Conservation (phyloP, 2,888 invertebrate genomes). For the Cloeon dipterum region DNA sequence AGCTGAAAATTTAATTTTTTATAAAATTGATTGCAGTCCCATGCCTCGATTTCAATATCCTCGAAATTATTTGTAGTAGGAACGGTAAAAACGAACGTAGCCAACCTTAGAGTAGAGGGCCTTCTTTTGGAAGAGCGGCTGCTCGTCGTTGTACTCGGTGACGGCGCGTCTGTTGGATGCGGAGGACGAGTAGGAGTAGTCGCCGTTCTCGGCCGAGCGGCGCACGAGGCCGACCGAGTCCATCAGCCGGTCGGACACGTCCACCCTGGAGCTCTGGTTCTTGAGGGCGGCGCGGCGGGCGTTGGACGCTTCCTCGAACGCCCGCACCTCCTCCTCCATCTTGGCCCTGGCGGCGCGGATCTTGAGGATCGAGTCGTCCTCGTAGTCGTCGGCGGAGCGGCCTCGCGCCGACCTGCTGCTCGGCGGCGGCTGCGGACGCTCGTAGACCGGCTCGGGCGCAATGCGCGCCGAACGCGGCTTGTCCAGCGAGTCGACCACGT, state of each 20-base stretch:
- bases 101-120: too few relatives aligned
- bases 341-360: conserved; percentile 21
- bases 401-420: neutral
- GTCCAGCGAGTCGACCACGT: conserved; percentile 50
- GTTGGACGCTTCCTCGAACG: conserved; percentile 4
- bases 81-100: too few relatives aligned
- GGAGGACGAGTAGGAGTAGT: conserved; percentile 4
- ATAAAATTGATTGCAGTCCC: too few relatives aligned
- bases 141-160: conserved; percentile 18
- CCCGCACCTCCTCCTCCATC: conserved; percentile 5
- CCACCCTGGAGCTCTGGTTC: conserved; percentile 16
- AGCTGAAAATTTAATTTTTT: too few relatives aligned
- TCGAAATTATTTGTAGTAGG: too few relatives aligned
- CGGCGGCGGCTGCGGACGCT: conserved; percentile 11
- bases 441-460: conserved; percentile 6
- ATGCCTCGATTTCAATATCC: too few relatives aligned
- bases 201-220: conserved; percentile 5
- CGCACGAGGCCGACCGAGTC: conserved; percentile 31
- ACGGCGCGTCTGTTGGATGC: conserved; percentile 5
- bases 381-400: conserved; percentile 12
- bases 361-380: conserved; percentile 22
- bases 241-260: conserved; percentile 36
- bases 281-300: conserved; percentile 7
- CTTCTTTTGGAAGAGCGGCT: conserved; percentile 23
- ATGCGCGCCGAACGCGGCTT: conserved; percentile 25